phyloP scores from a whole-genome alignment of 1,140 invertebrate genomes.

The Diabrotica undecimpunctata region DNA sequence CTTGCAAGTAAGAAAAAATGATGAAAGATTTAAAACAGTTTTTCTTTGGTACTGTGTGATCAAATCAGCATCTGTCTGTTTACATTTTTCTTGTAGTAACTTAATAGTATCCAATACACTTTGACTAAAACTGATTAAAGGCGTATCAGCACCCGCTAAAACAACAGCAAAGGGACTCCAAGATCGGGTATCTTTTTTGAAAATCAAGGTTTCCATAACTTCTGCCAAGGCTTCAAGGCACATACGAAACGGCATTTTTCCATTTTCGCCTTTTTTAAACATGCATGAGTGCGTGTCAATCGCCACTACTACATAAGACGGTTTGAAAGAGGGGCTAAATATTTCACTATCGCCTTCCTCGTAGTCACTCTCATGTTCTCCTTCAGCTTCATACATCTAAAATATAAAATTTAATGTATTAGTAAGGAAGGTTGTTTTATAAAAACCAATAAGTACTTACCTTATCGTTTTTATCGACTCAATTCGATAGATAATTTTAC shows the following conservation, averaged over 20 bases:
- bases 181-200: constrained; percentile 11
- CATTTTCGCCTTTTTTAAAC: constrained; percentile 22
- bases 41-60: constrained; percentile 28
- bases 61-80: constrained; percentile 24
- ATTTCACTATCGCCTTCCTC: constrained; percentile 14
- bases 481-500: too few species aligned
- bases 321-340: constrained; percentile 17
- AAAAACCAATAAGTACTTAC: too few species aligned
- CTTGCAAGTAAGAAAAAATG: constrained; percentile 34
- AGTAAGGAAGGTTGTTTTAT: too few species aligned
- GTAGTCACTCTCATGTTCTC: constrained; percentile 17
- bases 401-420: neutral
- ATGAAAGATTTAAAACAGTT: constrained; percentile 27
- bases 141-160: constrained; percentile 17
- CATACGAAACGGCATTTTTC: constrained; percentile 12
- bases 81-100: constrained; percentile 24
- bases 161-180: constrained; percentile 28
- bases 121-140: constrained; percentile 27
- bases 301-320: constrained; percentile 27
- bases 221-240: constrained; percentile 13
- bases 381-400: constrained; percentile 1
- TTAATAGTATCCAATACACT: constrained; percentile 33
- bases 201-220: constrained; percentile 14
- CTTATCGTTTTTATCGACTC: too few species aligned
- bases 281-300: constrained; percentile 28